Percentiles rank a stretch among this genome's conserved stretches.
phyloP scores from a whole-genome alignment of 2,113 vertebrate species.

The Mystacornis crossleyi region DNA sequence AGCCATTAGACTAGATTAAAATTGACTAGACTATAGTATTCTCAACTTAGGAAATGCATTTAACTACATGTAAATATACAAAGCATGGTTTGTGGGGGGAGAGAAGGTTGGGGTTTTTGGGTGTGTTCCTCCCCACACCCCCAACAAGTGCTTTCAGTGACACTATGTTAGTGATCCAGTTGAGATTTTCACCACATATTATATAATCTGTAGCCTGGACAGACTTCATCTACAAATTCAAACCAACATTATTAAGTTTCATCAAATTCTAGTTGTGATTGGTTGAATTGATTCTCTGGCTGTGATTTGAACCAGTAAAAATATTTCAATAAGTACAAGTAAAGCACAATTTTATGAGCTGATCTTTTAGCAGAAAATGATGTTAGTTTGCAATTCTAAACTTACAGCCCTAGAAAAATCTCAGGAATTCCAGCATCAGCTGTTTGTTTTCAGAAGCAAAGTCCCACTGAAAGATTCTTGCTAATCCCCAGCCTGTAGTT shows the following conservation, averaged over 20 bases:
- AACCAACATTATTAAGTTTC: not conserved
- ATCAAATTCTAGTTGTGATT: not conserved
- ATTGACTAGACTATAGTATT: not conserved
- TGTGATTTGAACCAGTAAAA: not conserved
- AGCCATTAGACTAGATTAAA: slow-evolving; percentile 20
- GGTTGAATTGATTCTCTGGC: not conserved
- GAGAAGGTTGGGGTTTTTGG: not conserved
- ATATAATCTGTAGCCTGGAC: not conserved
- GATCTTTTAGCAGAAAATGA: slow-evolving; percentile 42
- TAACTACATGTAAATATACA: not conserved
- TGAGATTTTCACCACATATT: not conserved
- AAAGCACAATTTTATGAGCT: not conserved
- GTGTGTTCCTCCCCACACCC: not conserved
- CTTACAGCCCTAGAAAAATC: slow-evolving; percentile 66
- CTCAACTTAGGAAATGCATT: not conserved
- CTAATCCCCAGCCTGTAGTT: slow-evolving; percentile 65
- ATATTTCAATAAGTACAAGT: not conserved
- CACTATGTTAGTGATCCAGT: not conserved
- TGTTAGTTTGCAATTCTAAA: slow-evolving; percentile 60
- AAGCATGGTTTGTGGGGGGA: slow-evolving; percentile 13
- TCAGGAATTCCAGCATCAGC: slow-evolving; percentile 75
- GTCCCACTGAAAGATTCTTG: slow-evolving; percentile 73
- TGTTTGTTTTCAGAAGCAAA: slow-evolving; percentile 76
- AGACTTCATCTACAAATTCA: not conserved
- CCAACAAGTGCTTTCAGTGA: slow-evolving; percentile 35